Conservation (phyloP, 2,888 invertebrate species). For the Ectemnius lituratus region DNA sequence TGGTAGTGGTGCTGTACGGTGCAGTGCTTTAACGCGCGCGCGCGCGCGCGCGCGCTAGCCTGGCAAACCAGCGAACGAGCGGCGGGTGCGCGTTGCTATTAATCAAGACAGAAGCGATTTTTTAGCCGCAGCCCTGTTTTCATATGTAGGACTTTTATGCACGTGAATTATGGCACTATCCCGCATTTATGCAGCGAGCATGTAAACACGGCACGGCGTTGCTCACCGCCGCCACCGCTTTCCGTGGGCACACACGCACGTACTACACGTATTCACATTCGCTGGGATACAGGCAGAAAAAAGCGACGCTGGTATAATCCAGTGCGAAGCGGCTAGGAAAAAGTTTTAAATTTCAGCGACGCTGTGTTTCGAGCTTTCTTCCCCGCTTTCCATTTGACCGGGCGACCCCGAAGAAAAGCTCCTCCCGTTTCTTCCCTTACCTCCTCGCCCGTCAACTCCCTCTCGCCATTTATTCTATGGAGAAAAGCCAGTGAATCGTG, state of each 20-base stretch:
- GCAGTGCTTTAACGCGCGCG: conserved; percentile 13
- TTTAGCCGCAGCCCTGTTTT: conserved; percentile 19
- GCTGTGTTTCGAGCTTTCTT: conserved; percentile 6
- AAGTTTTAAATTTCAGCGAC: conserved; percentile 24
- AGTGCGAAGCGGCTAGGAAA: not conserved
- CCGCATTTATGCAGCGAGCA: conserved; percentile 17
- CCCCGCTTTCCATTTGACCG: not conserved
- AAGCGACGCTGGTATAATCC: conserved; percentile 2
- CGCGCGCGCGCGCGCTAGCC: conserved; percentile 12
- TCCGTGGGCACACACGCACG: not conserved
- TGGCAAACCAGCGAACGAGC: not conserved
- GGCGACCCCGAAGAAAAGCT: not conserved
- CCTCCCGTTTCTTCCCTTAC: not conserved
- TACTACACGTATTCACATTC: too few species aligned
- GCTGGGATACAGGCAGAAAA: not conserved
- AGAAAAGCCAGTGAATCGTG: too few species aligned
- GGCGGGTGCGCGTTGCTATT: conserved; percentile 34
- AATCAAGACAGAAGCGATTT: conserved; percentile 45
- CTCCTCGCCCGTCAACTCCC: not conserved
- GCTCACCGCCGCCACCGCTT: not conserved
- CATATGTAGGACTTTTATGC: conserved; percentile 23
- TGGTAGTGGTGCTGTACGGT: not conserved
- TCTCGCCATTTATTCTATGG: not conserved
- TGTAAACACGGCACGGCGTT: conserved; percentile 30
- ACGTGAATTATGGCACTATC: conserved; percentile 30